phyloP scores from a whole-genome alignment of 2,888 invertebrate species.

The Sicus ferrugineus region DNA sequence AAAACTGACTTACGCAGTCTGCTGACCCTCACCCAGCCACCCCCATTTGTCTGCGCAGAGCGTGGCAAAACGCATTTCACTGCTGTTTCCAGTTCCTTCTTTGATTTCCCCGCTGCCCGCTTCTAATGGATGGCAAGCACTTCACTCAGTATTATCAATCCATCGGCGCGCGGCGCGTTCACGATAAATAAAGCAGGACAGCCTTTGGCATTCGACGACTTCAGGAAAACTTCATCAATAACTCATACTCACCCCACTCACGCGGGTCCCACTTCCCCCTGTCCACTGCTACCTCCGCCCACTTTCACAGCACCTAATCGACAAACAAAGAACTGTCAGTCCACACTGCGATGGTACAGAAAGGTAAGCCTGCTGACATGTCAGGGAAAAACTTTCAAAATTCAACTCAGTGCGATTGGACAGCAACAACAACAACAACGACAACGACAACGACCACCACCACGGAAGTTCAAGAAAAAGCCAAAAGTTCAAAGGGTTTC shows the following conservation, averaged over 20 bases:
- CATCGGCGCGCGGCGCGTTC: constrained; percentile 44
- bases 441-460: background rate
- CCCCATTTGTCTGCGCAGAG: background rate
- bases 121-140: constrained; percentile 30
- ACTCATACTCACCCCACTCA: constrained; percentile 18
- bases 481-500: constrained; percentile 28
- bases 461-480: background rate
- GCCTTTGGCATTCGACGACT: background rate
- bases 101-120: constrained; percentile 14
- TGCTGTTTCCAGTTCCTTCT: background rate
- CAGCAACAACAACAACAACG: constrained; percentile 2
- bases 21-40: background rate
- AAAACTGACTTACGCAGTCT: background rate
- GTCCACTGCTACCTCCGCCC: no score
- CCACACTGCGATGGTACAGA: constrained; percentile 3
- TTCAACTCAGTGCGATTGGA: background rate
- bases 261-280: no score
- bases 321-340: constrained; percentile 27
- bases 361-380: constrained; percentile 26
- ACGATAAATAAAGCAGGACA: constrained; percentile 44
- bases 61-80: constrained; percentile 3
- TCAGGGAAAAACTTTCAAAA: constrained; percentile 22
- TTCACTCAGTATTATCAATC: constrained; percentile 39
- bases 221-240: constrained; percentile 28
- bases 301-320: constrained; percentile 7